Evolutionary conservation across 2,113 vertebrate species (phyloP), one percentile per base, ranked within the genome.

Genomic region (Anguilla japonica): DNA sequence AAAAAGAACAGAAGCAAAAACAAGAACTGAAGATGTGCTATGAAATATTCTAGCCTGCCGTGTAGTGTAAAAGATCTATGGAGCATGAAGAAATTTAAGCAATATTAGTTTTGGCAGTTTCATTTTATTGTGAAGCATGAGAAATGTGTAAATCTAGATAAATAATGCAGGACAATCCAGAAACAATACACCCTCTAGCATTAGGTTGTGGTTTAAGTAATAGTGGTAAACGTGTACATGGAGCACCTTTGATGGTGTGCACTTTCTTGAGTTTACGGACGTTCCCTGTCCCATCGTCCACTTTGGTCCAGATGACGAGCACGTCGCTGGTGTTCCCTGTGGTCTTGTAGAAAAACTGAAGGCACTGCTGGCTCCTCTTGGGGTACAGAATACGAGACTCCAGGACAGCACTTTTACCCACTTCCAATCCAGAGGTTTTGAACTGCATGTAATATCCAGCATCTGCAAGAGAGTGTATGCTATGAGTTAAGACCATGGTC

Each of bases 361-460:
- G 95, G 41, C 98, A 99, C 89, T 98, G 97, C 40, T 96, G 88
- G 3, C 90, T 94, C 90, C 96, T 96, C 88, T 93, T 96, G 0
- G 98, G 98, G 83, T 97, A 98, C 40, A 99, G 96, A 87, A 98
- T 97, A 20, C 97, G 94, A 14, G 98, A 99, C 90, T 98, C 97
- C 63, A 99, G 91, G 84, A 97, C 0, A 29, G 97, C 97, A 4
- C 92, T 95, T 81, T 92, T 94, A 18, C 93, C 94, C 20, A 11
- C 78, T 0, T 0, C 0, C 9, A 95, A 96, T 0, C 83, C 88
- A 18, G 90, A 92, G 0, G 96, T 97, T 87, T 87, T 40, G 34
- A 98, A 96, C 88, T 93, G 90, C 98, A 99, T 99, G 91, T 94
- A 97, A 88, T 96, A 97, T 29, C 97, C 97, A 0, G 96, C 93